Percentiles rank a stretch among this genome's conserved stretches.
These are phyloP conservation scores for Thecocarcelia acutangulata DNA, from an alignment of 2,888 invertebrate genomes.

Conservation along the genomic window DNA sequence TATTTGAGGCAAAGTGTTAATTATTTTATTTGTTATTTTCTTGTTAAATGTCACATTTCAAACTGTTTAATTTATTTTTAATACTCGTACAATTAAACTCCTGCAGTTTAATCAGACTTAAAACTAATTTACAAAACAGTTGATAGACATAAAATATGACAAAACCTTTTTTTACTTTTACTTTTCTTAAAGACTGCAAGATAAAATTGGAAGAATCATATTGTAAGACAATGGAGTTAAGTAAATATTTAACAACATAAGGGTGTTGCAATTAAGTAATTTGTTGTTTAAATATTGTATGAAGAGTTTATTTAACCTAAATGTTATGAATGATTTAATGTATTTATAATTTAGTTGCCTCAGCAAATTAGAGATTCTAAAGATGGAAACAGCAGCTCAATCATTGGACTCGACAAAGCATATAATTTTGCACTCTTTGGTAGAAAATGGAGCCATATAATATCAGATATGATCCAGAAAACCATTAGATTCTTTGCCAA, in stretches of 20 bases:
- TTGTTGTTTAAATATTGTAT: not conserved
- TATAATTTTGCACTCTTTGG: no score
- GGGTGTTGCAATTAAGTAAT: not conserved
- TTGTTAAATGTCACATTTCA: slow-evolving; percentile 22
- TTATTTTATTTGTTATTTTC: not conserved
- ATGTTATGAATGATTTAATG: no score
- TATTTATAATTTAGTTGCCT: no score
- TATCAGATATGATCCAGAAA: no score
- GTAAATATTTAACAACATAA: slow-evolving; percentile 20
- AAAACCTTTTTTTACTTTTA: slow-evolving; percentile 8
- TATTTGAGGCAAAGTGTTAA: slow-evolving; percentile 27
- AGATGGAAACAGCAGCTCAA: no score
- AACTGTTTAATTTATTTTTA: slow-evolving; percentile 18
- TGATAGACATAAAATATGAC: not conserved
- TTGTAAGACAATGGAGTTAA: not conserved
- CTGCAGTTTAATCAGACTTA: slow-evolving; percentile 7
- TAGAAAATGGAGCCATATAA: no score
- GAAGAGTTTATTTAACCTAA: no score
- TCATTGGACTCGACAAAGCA: no score
- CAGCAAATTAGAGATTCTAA: no score
- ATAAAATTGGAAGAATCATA: slow-evolving; percentile 16
- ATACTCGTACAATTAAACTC: slow-evolving; percentile 18
- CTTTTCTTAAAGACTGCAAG: slow-evolving; percentile 28
- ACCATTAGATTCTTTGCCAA: no score
- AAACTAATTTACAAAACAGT: not conserved